A percentile compares a stretch with the other conserved stretches of the same genome.
Evolutionary conservation across 2,113 vertebrate genomes (phyloP).

Genomic region (Mormyrus lacerda): DNA sequence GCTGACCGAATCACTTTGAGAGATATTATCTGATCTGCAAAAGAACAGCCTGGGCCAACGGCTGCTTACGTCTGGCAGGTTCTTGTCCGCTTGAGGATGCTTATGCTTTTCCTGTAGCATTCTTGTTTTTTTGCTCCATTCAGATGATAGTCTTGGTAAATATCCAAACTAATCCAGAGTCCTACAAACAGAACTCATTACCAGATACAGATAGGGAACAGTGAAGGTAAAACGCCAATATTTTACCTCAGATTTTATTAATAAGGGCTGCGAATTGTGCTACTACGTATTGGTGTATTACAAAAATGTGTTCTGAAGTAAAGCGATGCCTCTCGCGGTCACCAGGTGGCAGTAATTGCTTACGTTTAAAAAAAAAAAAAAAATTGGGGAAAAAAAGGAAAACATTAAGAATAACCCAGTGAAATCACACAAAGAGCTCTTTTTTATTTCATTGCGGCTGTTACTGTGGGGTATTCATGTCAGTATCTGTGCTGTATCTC

Average conservation of each 20-base stretch:
- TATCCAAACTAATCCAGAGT: not conserved
- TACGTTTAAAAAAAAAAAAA: too few relatives aligned
- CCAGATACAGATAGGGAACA: not conserved
- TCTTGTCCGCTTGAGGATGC: not conserved
- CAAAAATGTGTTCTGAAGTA: not conserved
- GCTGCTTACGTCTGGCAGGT: not conserved
- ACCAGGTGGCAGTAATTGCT: conserved; percentile 36
- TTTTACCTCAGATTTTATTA: not conserved
- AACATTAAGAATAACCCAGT: not conserved
- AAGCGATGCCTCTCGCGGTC: conserved; percentile 13
- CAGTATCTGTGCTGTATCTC: not conserved
- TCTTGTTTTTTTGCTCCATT: not conserved
- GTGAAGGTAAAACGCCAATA: not conserved
- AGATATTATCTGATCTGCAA: not conserved
- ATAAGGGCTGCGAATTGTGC: not conserved
- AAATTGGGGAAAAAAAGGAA: too few relatives aligned
- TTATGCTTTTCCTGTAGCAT: not conserved
- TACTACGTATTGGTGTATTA: not conserved
- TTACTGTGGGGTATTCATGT: not conserved
- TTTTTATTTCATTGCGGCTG: not conserved
- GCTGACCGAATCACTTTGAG: not conserved
- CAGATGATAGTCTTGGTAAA: not conserved
- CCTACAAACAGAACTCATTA: not conserved
- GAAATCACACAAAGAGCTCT: not conserved
- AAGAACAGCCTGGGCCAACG: not conserved